phyloP scores from a whole-genome alignment of 1,140 invertebrate genomes.

The Drosophila nigromelanica region DNA sequence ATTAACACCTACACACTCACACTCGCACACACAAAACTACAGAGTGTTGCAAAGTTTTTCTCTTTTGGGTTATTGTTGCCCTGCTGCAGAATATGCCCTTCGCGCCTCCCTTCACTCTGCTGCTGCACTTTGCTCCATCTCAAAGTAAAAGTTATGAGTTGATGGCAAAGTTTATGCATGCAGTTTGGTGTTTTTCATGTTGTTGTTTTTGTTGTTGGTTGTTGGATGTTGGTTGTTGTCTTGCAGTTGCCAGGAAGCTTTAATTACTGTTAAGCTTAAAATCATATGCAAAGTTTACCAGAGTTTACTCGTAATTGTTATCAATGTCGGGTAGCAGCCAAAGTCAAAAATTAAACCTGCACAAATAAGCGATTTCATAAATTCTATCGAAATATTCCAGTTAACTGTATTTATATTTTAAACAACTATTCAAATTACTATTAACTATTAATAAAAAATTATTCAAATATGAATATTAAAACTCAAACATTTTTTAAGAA shows the following conservation, averaged over 20 bases:
- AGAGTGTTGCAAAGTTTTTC: constrained; percentile 54
- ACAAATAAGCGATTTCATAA: constrained; percentile 7
- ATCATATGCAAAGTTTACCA: constrained; percentile 72
- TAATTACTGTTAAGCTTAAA: constrained; percentile 80
- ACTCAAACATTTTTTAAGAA: no score
- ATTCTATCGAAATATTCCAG: neutral
- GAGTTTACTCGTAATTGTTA: constrained; percentile 62
- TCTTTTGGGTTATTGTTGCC: constrained; percentile 55
- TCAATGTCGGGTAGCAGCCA: constrained; percentile 52
- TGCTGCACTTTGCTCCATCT: constrained; percentile 58
- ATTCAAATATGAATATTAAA: no score
- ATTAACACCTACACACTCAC: constrained; percentile 56
- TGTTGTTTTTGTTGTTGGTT: constrained; percentile 35
- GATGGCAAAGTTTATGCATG: constrained; percentile 55
- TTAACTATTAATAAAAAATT: no score
- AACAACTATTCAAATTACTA: no score
- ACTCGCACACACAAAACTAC: constrained; percentile 2
- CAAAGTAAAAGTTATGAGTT: constrained; percentile 81
- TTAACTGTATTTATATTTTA: no score
- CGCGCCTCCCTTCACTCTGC: neutral
- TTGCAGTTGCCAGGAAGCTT: constrained; percentile 64
- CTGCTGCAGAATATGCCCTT: constrained; percentile 11
- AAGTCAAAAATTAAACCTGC: constrained; percentile 6
- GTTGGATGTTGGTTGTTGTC: constrained; percentile 49
- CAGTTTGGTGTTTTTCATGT: constrained; percentile 28